Conservation (phyloP, 2,888 invertebrate species). For the Siphlonurus alternatus region DNA sequence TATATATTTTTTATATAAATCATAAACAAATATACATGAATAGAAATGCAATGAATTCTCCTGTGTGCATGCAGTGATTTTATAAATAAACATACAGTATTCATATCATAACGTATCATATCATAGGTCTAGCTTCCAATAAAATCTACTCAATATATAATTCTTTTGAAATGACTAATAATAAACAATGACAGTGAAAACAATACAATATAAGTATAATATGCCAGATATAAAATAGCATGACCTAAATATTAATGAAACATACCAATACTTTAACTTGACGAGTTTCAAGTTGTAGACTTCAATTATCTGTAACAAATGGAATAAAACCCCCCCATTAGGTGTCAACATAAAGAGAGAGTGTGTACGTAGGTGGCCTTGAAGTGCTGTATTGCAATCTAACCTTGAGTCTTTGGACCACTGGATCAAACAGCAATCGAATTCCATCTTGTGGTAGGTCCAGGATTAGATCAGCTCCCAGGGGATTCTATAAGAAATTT, state of each 20-base stretch:
- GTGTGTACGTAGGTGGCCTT: not conserved
- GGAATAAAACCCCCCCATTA: not conserved
- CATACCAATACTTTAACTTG: constrained; percentile 90
- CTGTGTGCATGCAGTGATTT: not conserved
- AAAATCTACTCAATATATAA: too few species aligned
- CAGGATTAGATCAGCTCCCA: constrained; percentile 88
- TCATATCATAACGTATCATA: too few species aligned
- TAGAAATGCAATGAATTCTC: not conserved
- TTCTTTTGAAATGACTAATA: too few species aligned
- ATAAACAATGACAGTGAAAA: too few species aligned
- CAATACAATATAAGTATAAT: too few species aligned
- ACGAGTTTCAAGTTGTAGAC: constrained; percentile 95
- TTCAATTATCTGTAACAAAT: constrained; percentile 60
- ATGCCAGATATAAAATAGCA: too few species aligned
- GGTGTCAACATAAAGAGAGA: not conserved
- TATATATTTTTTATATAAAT: not conserved
- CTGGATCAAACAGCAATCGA: constrained; percentile 89
- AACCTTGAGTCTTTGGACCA: constrained; percentile 78
- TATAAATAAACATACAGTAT: too few species aligned
- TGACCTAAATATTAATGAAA: too few species aligned
- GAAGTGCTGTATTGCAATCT: constrained; percentile 7
- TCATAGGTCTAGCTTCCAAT: too few species aligned
- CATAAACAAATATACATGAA: not conserved
- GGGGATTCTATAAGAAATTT: constrained; percentile 51
- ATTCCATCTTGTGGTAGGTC: constrained; percentile 94